Base-by-base conservation (phyloP, 2,113 vertebrate species). In the Desmodus rotundus region DNA sequence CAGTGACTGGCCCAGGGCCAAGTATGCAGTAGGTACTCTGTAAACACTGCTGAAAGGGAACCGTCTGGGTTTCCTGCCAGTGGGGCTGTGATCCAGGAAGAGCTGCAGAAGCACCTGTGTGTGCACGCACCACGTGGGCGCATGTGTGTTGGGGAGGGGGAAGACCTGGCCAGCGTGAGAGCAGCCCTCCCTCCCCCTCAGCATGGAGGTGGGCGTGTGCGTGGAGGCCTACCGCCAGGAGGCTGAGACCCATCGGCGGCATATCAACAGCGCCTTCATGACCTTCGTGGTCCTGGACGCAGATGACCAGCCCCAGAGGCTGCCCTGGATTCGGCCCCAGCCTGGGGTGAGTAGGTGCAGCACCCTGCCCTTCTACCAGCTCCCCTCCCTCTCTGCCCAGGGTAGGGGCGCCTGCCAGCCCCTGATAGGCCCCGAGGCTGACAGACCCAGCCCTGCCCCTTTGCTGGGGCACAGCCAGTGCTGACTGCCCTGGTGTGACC, bases 221-320 rank as follows among this genome's bases (percentile, higher is more conserved):
- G 99, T 99, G 1, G 99, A 99, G 97, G 99, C 99, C 9, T 99
- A 99, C 28, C 98, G 96, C 83, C 98, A 98, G 97, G 98, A 99
- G 97, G 99, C 99, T 22, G 98, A 99, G 19, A 93, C 98, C 92
- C 98, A 98, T 41, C 96, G 98, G 43, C 97, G 99, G 7, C 99
- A 99, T 96, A 99, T 99, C 98, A 99, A 99, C 98, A 99, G 99
- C 0, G 99, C 99, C 87, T 99, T 99, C 98, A 99, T 99, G 99
- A 99, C 99, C 94, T 99, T 99, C 2, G 99, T 99, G 96, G 99
- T 99, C 93, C 97, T 99, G 97, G 99, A 99, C 67, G 95, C 97
- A 80, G 98, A 99, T 33, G 98, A 98, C 14, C 99, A 98, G 93
- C 99, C 99, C 58, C 41, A 98, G 96, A 98, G 94, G 4, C 95